These are phyloP conservation scores for Anneissia japonica DNA, from an alignment of 35 echinoderm and acorn worm species.

Conservation along the genomic window DNA sequence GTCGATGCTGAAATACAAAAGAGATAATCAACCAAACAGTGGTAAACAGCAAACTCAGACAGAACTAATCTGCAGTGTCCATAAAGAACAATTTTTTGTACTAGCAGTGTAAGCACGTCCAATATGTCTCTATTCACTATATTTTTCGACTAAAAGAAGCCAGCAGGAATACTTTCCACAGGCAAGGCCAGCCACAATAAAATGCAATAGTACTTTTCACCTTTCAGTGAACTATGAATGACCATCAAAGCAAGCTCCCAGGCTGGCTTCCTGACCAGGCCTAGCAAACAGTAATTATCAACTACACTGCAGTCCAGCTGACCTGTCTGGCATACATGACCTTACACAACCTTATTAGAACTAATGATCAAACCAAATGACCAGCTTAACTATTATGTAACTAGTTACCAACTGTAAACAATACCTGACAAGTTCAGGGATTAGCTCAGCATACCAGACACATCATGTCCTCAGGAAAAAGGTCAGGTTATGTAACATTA, in stretches of 20 bases:
- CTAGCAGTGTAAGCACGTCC: neutral
- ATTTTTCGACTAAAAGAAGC: neutral
- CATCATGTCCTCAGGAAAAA: neutral
- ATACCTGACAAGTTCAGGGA: neutral
- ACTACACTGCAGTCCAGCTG: neutral
- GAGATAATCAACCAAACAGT: neutral
- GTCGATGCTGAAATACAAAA: neutral
- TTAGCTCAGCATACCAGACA: neutral
- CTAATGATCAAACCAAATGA: neutral
- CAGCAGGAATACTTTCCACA: neutral
- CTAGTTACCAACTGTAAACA: neutral
- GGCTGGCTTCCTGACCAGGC: neutral
- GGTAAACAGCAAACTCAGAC: neutral
- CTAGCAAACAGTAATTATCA: neutral
- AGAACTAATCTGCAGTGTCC: neutral
- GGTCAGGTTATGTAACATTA: neutral
- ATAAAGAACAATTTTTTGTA: neutral
- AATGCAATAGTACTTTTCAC: neutral
- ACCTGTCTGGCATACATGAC: neutral
- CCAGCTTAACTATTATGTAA: neutral
- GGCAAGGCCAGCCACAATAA: neutral
- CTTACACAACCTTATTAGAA: neutral
- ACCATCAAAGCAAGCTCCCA: neutral
- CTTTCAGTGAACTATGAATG: neutral
- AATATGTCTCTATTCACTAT: neutral